phyloP scores from a whole-genome alignment of 2,888 invertebrate species.

The Synanthedon myopaeformis region DNA sequence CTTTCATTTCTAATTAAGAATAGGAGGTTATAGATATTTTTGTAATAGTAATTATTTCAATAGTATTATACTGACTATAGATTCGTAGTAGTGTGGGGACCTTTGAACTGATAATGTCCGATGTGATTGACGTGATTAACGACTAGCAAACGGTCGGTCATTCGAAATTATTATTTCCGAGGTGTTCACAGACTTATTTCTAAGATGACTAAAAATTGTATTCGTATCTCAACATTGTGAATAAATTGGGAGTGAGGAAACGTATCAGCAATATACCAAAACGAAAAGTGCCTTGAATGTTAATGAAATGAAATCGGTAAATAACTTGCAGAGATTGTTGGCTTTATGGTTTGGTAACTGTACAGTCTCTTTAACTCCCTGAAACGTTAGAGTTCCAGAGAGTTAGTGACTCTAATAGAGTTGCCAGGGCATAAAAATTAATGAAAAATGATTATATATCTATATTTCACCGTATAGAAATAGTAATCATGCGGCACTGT shows the following conservation, averaged over 20 bases:
- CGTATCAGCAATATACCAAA: constrained; percentile 70
- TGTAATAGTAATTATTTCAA: constrained; percentile 60
- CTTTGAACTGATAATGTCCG: constrained; percentile 23
- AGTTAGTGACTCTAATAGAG: no score
- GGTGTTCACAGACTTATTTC: constrained; percentile 17
- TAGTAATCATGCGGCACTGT: constrained; percentile 66
- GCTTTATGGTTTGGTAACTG: no score
- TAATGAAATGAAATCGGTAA: constrained; percentile 41
- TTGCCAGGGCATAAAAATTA: constrained; percentile 28
- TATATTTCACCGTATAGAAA: constrained; percentile 69
- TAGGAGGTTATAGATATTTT: constrained; percentile 65
- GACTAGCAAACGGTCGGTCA: not conserved
- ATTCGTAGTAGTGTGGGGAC: constrained; percentile 22
- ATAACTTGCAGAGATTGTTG: constrained; percentile 19
- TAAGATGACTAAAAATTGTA: constrained; percentile 43
- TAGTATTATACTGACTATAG: constrained; percentile 45
- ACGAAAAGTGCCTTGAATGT: constrained; percentile 65
- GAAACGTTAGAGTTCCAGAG: no score
- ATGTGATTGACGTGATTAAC: constrained; percentile 1
- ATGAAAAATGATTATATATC: constrained; percentile 61
- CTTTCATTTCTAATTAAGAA: constrained; percentile 53
- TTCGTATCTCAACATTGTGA: constrained; percentile 55
- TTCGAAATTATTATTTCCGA: constrained; percentile 20
- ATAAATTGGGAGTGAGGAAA: constrained; percentile 59
- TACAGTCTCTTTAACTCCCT: no score